Evolutionary conservation across 2,797 vertebrate species (phyloP).

Genomic region (Danio kyathit): DNA sequence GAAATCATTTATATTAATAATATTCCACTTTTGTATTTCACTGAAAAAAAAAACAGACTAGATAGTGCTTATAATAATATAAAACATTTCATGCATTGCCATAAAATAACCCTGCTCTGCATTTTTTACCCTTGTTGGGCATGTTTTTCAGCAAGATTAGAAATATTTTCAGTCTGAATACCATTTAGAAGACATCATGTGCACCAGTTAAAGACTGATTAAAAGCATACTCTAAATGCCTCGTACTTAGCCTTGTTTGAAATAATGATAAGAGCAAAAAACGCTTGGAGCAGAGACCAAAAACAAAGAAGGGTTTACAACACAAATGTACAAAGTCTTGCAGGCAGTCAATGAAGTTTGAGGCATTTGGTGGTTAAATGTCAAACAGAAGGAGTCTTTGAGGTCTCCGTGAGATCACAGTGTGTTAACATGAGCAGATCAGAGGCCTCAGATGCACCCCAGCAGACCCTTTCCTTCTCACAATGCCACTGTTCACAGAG

Average conservation of each 20-base stretch:
- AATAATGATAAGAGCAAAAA: conserved; percentile 1
- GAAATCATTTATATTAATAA: no score
- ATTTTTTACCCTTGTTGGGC: conserved; percentile 16
- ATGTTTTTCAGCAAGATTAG: neutral
- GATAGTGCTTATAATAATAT: neutral
- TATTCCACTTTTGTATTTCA: neutral
- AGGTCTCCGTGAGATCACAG: conserved; percentile 49
- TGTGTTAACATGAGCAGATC: conserved; percentile 59
- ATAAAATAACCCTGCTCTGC: neutral
- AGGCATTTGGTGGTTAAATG: neutral
- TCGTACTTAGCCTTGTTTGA: neutral
- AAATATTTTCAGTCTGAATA: conserved; percentile 9
- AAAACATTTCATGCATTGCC: neutral
- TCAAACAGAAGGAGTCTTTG: conserved; percentile 43
- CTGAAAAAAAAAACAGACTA: neutral
- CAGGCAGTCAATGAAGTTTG: neutral
- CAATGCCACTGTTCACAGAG: conserved; percentile 9
- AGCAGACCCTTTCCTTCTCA: conserved; percentile 3
- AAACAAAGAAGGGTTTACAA: neutral
- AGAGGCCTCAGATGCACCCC: conserved; percentile 66
- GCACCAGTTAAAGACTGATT: neutral
- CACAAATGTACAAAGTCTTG: neutral
- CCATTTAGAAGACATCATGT: neutral
- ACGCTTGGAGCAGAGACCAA: neutral
- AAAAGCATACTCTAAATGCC: neutral